These are phyloP conservation scores for Apaloderma vittatum DNA, from an alignment of 2,113 vertebrate species.

Conservation along the genomic window DNA sequence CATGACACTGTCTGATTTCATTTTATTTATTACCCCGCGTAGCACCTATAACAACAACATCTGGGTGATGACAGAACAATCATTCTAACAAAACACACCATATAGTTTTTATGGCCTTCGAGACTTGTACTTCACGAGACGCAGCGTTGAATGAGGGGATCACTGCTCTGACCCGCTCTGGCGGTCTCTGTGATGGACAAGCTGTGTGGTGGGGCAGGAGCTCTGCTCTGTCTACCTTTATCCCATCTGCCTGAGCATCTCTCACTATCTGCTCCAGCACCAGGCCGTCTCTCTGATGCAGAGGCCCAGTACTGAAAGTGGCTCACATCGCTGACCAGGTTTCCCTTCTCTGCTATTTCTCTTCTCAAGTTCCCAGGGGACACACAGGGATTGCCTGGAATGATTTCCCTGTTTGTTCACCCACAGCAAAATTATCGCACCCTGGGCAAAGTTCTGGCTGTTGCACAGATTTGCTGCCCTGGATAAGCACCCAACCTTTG, in stretches of 20 bases:
- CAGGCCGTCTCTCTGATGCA: neutral
- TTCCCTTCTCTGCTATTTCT: neutral
- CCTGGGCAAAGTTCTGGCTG: neutral
- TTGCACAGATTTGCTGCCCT: too few relatives aligned
- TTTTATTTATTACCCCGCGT: neutral
- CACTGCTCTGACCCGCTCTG: neutral
- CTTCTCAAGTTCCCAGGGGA: neutral
- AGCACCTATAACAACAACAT: neutral
- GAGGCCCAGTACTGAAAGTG: neutral
- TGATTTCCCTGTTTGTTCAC: neutral
- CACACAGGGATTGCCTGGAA: neutral
- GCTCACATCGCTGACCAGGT: neutral
- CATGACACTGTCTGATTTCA: neutral
- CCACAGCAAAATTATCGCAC: neutral
- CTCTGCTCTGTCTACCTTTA: neutral
- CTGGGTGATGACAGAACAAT: neutral
- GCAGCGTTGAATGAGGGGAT: rapidly evolving
- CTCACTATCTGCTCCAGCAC: neutral
- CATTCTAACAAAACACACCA: neutral
- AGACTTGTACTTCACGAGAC: neutral
- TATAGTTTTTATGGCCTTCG: neutral
- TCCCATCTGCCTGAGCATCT: neutral
- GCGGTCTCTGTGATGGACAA: rapidly evolving
- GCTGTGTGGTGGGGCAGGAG: neutral
- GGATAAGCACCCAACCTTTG: neutral